Conservation (phyloP, 2,888 invertebrate species). For the Sicus ferrugineus region DNA sequence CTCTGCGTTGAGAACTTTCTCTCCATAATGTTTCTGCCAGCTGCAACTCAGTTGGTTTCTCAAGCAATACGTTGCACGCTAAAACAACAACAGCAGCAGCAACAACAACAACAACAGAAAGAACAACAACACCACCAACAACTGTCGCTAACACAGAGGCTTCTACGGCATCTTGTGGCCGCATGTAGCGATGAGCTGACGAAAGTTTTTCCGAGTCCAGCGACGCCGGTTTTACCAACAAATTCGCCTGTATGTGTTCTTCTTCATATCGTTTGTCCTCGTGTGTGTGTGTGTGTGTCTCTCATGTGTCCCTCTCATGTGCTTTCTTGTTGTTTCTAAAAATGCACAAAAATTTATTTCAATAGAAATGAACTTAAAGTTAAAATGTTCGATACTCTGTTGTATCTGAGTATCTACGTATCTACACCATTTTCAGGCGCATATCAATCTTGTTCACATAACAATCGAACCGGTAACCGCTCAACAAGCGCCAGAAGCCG, state of each 20-base stretch:
- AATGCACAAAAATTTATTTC: too few species aligned
- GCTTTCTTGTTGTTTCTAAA: too few species aligned
- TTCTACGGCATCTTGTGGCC: background rate
- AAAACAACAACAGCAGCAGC: conserved; percentile 36
- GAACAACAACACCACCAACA: conserved; percentile 5
- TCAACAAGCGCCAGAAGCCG: background rate
- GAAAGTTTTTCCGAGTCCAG: conserved; percentile 31
- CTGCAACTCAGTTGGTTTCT: conserved; percentile 51
- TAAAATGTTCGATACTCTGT: background rate
- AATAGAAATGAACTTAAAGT: too few species aligned
- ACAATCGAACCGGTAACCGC: conserved; percentile 54
- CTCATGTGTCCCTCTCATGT: background rate
- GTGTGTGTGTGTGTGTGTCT: conserved; percentile 18
- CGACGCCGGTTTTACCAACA: conserved; percentile 20
- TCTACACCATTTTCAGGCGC: conserved; percentile 56
- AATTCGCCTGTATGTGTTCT: conserved; percentile 21
- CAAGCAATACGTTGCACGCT: conserved; percentile 51
- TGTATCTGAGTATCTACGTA: conserved; percentile 33
- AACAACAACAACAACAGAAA: conserved; percentile 30
- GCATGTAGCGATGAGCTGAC: background rate
- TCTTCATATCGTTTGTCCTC: background rate
- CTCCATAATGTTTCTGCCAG: conserved; percentile 51
- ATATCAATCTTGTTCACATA: conserved; percentile 62
- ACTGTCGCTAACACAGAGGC: background rate
- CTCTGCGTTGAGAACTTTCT: background rate